phyloP scores from a whole-genome alignment of 1,140 invertebrate genomes.

The Lepidurus arcticus region DNA sequence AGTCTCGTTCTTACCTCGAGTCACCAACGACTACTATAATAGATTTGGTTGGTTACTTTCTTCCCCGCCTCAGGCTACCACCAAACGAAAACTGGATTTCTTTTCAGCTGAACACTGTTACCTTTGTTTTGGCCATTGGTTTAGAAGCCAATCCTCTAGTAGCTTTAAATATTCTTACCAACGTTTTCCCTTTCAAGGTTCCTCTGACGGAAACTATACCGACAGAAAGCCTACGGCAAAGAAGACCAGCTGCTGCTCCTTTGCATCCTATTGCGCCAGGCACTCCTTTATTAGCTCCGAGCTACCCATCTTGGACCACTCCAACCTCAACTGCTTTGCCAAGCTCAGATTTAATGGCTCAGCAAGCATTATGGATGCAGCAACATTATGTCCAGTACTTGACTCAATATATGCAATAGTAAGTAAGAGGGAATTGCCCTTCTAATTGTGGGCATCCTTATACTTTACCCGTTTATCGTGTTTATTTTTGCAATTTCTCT shows the following conservation, averaged over 20 bases:
- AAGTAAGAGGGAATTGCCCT: neutral
- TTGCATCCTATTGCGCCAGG: neutral
- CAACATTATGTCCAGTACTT: constrained; percentile 2
- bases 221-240: neutral
- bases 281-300: neutral
- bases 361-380: constrained; percentile 8
- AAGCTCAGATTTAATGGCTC: neutral
- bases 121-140: neutral
- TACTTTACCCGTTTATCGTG: neutral
- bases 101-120: neutral
- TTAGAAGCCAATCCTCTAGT: neutral
- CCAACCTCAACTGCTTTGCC: neutral
- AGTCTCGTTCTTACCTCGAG: neutral
- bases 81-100: neutral
- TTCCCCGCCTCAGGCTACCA: neutral
- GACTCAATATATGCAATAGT: constrained; percentile 12
- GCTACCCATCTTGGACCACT: neutral
- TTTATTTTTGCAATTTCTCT: neutral
- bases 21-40: neutral
- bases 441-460: neutral
- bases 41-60: neutral
- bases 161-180: neutral
- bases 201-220: neutral
- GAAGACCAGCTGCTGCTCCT: constrained; percentile 13
- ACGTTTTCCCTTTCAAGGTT: neutral